Base-by-base conservation (phyloP, 1,140 invertebrate species). In the Xylocopa sonorina region DNA sequence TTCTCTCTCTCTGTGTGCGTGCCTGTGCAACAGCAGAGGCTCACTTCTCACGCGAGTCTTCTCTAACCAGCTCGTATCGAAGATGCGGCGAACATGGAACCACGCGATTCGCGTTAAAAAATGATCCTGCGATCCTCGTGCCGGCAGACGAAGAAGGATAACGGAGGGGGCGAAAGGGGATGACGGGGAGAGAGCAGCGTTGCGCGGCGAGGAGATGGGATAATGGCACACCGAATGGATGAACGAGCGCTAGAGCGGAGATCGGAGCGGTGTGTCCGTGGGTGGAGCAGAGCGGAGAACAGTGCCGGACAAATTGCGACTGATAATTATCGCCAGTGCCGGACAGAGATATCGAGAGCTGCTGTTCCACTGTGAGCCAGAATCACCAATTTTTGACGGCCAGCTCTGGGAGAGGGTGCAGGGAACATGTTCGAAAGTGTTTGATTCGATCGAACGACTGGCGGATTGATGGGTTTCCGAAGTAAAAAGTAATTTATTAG, bases 61-160 rank as follows among this genome's bases (percentile, higher is more conserved):
- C 76, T 84, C 77, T 87, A 87, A 88, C 79, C 83, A 86, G 78
- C 84, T 83, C 72, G 84, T 84, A 84, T 87, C 86, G 87, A 89
- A 88, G 81, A 88, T 82, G 81, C 82, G 72, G 60, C 73, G 64
- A 43, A 60, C 68, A 66, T 78, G 80, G 72, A 78, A 80, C 83
- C 83, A 85, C 84, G 84, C 81, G 84, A 87, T 48, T 50, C 78
- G 60, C 78, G 81, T 77, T n/a, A 67, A 83, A 83, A 83, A 85
- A 84, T 83, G 32, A 83, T 84, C 63, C 24, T 53, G 38, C 48
- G 62, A 60, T 77, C 55, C 67, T 77, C 67, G 2, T 2, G 32
- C 24, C n/a, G n/a, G n/a, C n/a, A n/a, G 50, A 18, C 6, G 69
- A 29, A 38, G 43, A n/a, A 7, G 24, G 29, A 24, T 6, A n/a